Evolutionary conservation across 2,797 vertebrate genomes (phyloP), one percentile per base, ranked within the genome.

Genomic region (Sebastes alutus): DNA sequence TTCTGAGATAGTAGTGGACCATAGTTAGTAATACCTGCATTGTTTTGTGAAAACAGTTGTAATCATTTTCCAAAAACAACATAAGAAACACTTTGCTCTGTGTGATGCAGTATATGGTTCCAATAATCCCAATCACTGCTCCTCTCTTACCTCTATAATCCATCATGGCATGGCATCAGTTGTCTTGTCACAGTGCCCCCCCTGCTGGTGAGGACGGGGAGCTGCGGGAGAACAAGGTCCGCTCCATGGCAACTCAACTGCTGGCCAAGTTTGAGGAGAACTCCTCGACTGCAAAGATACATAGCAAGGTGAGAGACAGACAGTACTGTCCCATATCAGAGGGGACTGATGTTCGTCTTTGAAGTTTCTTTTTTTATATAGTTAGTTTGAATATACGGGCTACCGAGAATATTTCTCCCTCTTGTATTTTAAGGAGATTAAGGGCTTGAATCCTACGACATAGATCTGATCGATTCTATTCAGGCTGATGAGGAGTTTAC

Each of bases 261-360:
- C 92, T 96, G 87, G 98, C 98, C 86, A 99, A 98, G 86, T 98
- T 99, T 81, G 98, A 99, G 91, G 98, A 98, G 89, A 99, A 95
- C 68, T 84, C 97, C 0, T 93, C 96, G 1, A 96, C 91, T 23
- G 85, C 89, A 11, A 78, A 92, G 22, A 76, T 93, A 2, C 86
- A 74, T 64, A 94, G 90, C 84, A 97, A 97, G 97, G 98, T 99
- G 84, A 92, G 94, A 46, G 64, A 59, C 16, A 18, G 42, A 46
- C 42, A 18, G 42, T 7, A 46, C 42, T 46, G 42, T 46, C 42
- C 42, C 42, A 25, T 9, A 12, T n/a, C 13, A 27, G 42, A 68
- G 6, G 13, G 8, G 20, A n/a, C 13, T 23, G 16, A 11, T 25
- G 54, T 25, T 22, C 20, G 6, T 46, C 42, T 46, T 18, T 46